phyloP scores from a whole-genome alignment of 2,888 invertebrate species.

The Agonopterix subpropinquella region DNA sequence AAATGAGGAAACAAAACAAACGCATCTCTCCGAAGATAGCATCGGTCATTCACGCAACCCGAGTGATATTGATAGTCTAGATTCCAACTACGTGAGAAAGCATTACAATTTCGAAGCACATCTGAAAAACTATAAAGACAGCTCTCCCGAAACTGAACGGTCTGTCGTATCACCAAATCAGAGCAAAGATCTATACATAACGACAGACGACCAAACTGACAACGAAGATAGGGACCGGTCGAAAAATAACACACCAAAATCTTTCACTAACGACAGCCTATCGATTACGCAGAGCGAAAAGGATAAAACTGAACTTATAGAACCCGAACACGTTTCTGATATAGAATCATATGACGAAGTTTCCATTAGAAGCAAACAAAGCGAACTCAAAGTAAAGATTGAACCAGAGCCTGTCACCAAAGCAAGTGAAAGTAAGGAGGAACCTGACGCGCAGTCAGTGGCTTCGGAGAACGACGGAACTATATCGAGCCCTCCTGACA shows the following conservation, averaged over 20 bases:
- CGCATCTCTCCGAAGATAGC: slow-evolving; percentile 65
- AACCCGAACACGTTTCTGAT: slow-evolving; percentile 25
- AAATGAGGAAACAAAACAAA: slow-evolving; percentile 59
- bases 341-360: slow-evolving; percentile 43
- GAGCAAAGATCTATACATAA: slow-evolving; percentile 58
- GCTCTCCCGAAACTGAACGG: slow-evolving; percentile 63
- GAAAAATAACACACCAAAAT: slow-evolving; percentile 66
- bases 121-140: slow-evolving; percentile 59
- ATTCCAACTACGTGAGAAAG: slow-evolving; percentile 75
- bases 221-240: slow-evolving; percentile 49
- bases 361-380: slow-evolving; percentile 36
- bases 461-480: slow-evolving; percentile 68
- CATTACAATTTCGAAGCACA: slow-evolving; percentile 72
- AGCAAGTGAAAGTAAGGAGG: slow-evolving; percentile 21
- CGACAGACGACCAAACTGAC: slow-evolving; percentile 54
- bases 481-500: slow-evolving; percentile 64
- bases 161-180: slow-evolving; percentile 48
- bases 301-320: slow-evolving; percentile 32
- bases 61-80: slow-evolving; percentile 75
- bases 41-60: slow-evolving; percentile 67
- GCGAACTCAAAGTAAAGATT: slow-evolving; percentile 22
- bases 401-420: slow-evolving; percentile 13
- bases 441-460: slow-evolving; percentile 50
- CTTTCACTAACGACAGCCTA: slow-evolving; percentile 61
- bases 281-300: slow-evolving; percentile 51